A percentile compares a stretch with the other conserved stretches of the same genome.
Evolutionary conservation across 2,888 invertebrate genomes (phyloP).

Genomic region (Ecdyonurus torrentis): DNA sequence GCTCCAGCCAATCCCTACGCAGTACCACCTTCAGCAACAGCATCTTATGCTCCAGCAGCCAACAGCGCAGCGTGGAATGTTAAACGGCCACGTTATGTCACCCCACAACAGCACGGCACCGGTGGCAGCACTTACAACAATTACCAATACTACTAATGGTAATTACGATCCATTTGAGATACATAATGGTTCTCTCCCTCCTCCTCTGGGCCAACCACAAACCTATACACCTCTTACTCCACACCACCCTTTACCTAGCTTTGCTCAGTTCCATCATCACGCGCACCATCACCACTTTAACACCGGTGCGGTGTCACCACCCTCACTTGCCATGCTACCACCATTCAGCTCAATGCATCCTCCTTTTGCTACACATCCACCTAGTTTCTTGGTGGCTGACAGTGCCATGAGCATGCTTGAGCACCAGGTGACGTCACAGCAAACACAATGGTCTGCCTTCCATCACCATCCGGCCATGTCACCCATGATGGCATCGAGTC

Average conservation of each 20-base stretch:
- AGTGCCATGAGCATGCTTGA: background rate
- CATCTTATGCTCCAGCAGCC: background rate
- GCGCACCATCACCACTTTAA: slow-evolving; percentile 24
- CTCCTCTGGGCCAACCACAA: slow-evolving; percentile 16
- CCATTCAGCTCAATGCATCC: slow-evolving; percentile 5
- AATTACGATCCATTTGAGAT: background rate
- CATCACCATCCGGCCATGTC: slow-evolving; percentile 24
- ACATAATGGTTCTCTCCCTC: slow-evolving; percentile 18
- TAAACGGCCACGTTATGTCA: background rate
- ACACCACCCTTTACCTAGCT: slow-evolving; percentile 42
- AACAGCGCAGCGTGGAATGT: background rate
- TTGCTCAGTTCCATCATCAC: slow-evolving; percentile 42
- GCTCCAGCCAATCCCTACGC: background rate
- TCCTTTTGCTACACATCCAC: slow-evolving; percentile 23
- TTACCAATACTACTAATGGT: background rate
- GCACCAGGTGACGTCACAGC: background rate
- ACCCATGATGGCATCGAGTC: slow-evolving; percentile 20
- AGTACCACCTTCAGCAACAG: background rate
- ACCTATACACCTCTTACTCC: background rate
- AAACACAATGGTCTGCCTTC: background rate
- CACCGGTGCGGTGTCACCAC: background rate
- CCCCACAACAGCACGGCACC: background rate
- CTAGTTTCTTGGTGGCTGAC: background rate
- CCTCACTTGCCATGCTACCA: background rate
- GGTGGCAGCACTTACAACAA: slow-evolving; percentile 1